Conservation (phyloP, 92 coral and sea anemone species). For the Actinostola sp. region DNA sequence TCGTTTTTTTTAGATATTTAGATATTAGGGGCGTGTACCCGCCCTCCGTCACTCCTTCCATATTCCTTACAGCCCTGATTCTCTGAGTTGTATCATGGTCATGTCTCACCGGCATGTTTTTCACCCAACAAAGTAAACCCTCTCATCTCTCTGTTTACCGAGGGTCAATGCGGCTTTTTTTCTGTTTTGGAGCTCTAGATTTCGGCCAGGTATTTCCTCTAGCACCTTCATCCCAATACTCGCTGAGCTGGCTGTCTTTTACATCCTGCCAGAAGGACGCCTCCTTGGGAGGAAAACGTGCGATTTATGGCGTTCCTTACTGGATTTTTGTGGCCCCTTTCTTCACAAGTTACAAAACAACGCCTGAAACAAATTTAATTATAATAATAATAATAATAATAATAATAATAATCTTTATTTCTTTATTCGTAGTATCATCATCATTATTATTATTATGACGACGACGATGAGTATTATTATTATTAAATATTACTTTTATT, state of each 20-base stretch:
- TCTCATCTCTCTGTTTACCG: neutral
- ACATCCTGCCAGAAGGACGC: conserved; percentile 25
- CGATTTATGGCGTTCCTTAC: conserved; percentile 28
- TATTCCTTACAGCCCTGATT: too few species aligned
- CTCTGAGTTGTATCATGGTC: too few species aligned
- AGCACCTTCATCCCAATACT: conserved; percentile 20
- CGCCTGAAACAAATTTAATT: too few species aligned
- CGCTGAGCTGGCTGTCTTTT: conserved; percentile 19
- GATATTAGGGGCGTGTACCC: too few species aligned
- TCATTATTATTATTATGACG: too few species aligned
- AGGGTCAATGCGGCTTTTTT: conserved; percentile 21
- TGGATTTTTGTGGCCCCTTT: conserved; percentile 21
- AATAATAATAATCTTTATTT: too few species aligned
- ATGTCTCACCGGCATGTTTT: neutral
- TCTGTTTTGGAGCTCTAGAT: conserved; percentile 12
- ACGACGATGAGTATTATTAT: too few species aligned
- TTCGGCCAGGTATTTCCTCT: conserved; percentile 16
- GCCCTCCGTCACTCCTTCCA: too few species aligned
- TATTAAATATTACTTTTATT: too few species aligned
- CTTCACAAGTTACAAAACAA: conserved; percentile 38
- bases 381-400: too few species aligned
- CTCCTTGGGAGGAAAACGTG: conserved; percentile 29
- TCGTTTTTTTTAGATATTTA: too few species aligned
- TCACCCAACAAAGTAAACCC: neutral
- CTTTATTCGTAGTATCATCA: too few species aligned